phyloP scores from a whole-genome alignment of 2,113 vertebrate genomes.

The Myocastor coypus region DNA sequence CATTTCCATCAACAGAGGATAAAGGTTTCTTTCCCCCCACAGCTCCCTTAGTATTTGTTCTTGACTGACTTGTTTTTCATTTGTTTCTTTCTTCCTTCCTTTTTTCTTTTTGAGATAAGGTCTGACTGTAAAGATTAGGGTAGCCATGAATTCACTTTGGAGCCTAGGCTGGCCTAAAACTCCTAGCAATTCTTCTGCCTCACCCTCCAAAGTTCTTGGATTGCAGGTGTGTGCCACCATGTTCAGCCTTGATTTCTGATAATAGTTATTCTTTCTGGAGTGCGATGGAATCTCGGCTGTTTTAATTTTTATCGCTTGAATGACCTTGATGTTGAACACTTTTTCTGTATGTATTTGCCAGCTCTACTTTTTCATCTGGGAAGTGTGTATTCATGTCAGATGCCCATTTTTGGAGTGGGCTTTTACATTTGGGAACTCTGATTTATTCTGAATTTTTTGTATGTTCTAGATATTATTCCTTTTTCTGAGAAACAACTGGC shows the following conservation, averaged over 20 bases:
- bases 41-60: not conserved
- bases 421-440: not conserved
- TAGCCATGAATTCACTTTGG: not conserved
- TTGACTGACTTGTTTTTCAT: not conserved
- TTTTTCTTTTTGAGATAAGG: not conserved
- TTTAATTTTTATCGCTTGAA: not conserved
- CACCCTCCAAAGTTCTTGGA: too few relatives aligned
- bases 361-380: not conserved
- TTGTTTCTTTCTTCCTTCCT: not conserved
- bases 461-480: not conserved
- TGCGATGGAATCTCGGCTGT: not conserved
- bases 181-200: too few relatives aligned
- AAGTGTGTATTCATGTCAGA: not conserved
- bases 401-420: not conserved
- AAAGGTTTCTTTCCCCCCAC: not conserved
- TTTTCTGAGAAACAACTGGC: not conserved
- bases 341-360: not conserved
- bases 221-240: not conserved
- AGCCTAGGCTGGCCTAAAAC: too few relatives aligned
- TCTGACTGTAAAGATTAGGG: not conserved
- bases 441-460: not conserved
- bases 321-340: not conserved
- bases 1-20: not conserved
- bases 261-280: not conserved
- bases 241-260: not conserved